phyloP scores from a whole-genome alignment of 1,140 invertebrate species.

The Bombyx mandarina region DNA sequence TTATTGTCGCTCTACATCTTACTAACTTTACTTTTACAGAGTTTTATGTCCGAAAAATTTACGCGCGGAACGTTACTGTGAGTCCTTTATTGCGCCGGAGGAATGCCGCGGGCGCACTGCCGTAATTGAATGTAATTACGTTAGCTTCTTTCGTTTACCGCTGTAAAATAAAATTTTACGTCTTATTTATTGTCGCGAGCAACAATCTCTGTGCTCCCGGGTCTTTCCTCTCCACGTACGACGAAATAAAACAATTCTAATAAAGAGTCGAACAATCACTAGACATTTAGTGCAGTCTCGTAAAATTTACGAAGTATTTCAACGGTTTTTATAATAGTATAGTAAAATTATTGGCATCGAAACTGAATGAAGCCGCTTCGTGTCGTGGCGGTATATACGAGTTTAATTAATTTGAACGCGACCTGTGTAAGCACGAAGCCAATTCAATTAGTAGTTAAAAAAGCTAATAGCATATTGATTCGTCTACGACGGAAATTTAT shows the following conservation, averaged over 20 bases:
- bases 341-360: constrained; percentile 39
- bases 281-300: constrained; percentile 22
- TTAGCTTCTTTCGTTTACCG: constrained; percentile 63
- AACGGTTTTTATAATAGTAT: no score
- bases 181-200: constrained; percentile 62
- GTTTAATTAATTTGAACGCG: constrained; percentile 53
- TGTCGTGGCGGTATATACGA: constrained; percentile 22
- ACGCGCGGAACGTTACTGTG: constrained; percentile 54
- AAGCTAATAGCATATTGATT: constrained; percentile 34
- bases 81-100: constrained; percentile 55
- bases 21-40: constrained; percentile 66
- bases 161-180: constrained; percentile 69
- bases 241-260: constrained; percentile 33
- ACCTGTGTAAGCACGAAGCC: constrained; percentile 29
- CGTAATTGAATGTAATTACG: constrained; percentile 69
- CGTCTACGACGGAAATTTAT: constrained; percentile 2
- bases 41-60: constrained; percentile 70
- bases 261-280: constrained; percentile 26
- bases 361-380: constrained; percentile 27
- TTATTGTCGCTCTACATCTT: constrained; percentile 64
- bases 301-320: neutral
- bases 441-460: constrained; percentile 49
- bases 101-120: constrained; percentile 52
- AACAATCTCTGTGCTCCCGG: constrained; percentile 41
- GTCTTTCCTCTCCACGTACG: constrained; percentile 24